Evolutionary conservation across 2,113 vertebrate species (phyloP), one percentile per base, ranked within the genome.

Genomic region (Archilochus colubris): DNA sequence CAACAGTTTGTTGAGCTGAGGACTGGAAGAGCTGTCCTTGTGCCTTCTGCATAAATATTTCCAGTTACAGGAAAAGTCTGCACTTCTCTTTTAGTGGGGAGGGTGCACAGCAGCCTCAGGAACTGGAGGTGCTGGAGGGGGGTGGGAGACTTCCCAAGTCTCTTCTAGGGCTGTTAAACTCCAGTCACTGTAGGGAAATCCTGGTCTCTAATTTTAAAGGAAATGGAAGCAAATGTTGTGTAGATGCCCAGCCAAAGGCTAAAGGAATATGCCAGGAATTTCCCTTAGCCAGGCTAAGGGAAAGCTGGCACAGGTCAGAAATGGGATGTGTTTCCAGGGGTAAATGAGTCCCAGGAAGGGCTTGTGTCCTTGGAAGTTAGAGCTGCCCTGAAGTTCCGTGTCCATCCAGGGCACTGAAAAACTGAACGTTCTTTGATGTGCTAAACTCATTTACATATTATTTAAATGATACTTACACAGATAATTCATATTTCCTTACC

Each of bases 211-310:
- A 2, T 7, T 51, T 33, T 6, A 19, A 11, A 55, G 68, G 88
- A 14, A 15, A 9, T 5, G 25, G 72, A 31, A 82, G 67, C 20
- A 28, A 46, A 8, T 0, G 0, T 68, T 50, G 21, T 28, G 13
- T 40, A n/a, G 62, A 2, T 83, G 72, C 40, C 89, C 14, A 58
- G 1, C 1, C 67, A 43, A 75, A 89, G 77, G 46, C 79, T 61
- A 43, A 64, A 88, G 70, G 51, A 73, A 3, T 50, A 33, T 72
- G 0, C 17, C n/a, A n/a, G n/a, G n/a, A n/a, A n/a, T n/a, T n/a
- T n/a, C n/a, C n/a, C n/a, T n/a, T n/a, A 95, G 59, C 57, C 40
- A 30, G 69, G 31, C 7, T 9, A 53, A 38, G 86, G 83, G 63
- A 76, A 31, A 88, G 94, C 86, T 92, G 92, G 67, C 31, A 7